Conservation (phyloP, 35 echinoderm and acorn worm species). For the Anneissia japonica region DNA sequence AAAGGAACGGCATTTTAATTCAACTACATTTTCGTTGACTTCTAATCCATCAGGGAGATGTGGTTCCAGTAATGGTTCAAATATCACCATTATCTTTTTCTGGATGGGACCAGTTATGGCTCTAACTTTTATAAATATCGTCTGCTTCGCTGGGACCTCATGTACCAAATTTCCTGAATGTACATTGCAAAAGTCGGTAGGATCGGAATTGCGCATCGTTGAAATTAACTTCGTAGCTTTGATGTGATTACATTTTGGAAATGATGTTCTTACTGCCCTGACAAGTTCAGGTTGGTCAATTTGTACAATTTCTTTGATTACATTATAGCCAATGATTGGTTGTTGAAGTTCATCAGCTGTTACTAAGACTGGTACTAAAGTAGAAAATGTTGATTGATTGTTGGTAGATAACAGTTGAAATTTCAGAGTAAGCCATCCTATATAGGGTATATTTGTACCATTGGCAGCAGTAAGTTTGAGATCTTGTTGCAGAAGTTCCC, state of each 20-base stretch:
- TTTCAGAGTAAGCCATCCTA: constrained; percentile 9
- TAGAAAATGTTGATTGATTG: neutral
- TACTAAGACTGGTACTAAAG: neutral
- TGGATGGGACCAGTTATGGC: neutral
- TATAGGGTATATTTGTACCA: constrained; percentile 2
- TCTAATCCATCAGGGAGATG: neutral
- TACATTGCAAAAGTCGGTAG: neutral
- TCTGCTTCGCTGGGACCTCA: neutral
- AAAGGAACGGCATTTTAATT: neutral
- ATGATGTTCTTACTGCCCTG: neutral
- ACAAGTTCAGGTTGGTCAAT: neutral
- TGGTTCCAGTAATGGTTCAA: neutral
- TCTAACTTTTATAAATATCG: neutral
- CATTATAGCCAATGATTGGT: neutral
- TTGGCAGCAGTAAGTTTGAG: constrained; percentile 23
- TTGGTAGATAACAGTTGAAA: neutral
- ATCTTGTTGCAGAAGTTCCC: constrained; percentile 9
- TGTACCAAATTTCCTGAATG: neutral
- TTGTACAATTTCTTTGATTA: neutral
- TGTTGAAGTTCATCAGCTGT: neutral
- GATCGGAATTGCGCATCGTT: neutral
- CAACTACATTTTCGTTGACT: neutral
- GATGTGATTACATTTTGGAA: neutral
- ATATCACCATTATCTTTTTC: neutral
- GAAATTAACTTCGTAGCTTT: neutral